phyloP scores from a whole-genome alignment of 2,888 invertebrate species.

The Bugulina stolonifera region DNA sequence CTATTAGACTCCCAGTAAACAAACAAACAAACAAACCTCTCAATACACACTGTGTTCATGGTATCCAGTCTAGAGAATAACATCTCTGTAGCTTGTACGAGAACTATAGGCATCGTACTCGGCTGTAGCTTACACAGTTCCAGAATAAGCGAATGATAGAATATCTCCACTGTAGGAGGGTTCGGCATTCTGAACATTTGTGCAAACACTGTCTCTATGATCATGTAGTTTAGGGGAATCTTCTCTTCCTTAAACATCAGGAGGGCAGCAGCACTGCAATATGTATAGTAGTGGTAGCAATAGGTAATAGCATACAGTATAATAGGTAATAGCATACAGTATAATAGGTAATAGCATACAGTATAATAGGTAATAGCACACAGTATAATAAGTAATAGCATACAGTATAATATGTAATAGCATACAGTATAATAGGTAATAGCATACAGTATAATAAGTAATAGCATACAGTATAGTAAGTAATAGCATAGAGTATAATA shows the following conservation, averaged over 20 bases:
- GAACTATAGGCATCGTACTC: conserved; percentile 86
- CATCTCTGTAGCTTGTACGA: conserved; percentile 96
- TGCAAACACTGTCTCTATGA: conserved; percentile 91
- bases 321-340: too few relatives aligned
- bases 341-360: too few relatives aligned
- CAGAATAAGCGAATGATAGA: conserved; percentile 88
- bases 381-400: too few relatives aligned
- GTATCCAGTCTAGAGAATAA: conserved; percentile 89
- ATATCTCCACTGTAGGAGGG: conserved; percentile 80
- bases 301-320: too few relatives aligned
- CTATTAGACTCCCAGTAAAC: too few relatives aligned
- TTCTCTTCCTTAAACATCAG: conserved; percentile 73
- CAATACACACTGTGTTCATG: conserved; percentile 94
- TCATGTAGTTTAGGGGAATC: conserved; percentile 94
- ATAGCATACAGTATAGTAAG: too few relatives aligned
- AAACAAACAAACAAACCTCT: conserved; percentile 60
- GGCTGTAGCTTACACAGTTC: conserved; percentile 95
- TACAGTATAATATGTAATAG: too few relatives aligned
- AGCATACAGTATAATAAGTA: too few relatives aligned
- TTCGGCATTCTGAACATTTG: conserved; percentile 88
- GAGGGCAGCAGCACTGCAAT: conserved; percentile 72
- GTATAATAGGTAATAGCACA: too few relatives aligned
- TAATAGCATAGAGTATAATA: too few relatives aligned
- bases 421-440: too few relatives aligned
- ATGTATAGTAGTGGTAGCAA: too few relatives aligned